Conservation (phyloP, 2,888 invertebrate species). For the Phrixothrix hirtus region DNA sequence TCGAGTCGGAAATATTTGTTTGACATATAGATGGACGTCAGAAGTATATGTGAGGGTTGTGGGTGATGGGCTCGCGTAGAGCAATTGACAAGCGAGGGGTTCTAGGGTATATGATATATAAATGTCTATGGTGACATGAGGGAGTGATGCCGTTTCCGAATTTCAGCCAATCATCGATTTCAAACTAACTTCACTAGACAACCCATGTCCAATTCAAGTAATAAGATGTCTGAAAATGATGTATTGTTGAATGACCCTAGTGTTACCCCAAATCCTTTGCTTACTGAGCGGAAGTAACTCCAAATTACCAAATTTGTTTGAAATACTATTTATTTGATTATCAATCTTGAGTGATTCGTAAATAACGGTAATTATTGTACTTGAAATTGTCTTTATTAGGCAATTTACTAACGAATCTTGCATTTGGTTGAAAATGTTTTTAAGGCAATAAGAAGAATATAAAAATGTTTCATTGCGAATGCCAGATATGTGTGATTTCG, state of each 20-base stretch:
- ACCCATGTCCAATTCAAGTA: conserved; percentile 50
- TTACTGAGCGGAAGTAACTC: conserved; percentile 43
- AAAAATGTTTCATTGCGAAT: conserved; percentile 42
- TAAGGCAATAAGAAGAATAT: conserved; percentile 38
- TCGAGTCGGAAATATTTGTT: conserved; percentile 38
- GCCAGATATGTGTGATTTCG: conserved; percentile 41
- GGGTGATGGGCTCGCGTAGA: conserved; percentile 32
- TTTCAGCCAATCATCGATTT: conserved; percentile 47
- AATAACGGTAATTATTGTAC: too few species aligned
- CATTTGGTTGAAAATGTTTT: conserved; percentile 37
- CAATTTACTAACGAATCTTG: conserved; percentile 34
- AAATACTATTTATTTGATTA: too few species aligned
- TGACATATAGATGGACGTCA: conserved; percentile 30
- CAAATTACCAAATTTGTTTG: too few species aligned
- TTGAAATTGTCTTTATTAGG: too few species aligned
- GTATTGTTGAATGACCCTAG: conserved; percentile 51
- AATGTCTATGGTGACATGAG: conserved; percentile 41
- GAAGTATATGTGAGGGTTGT: conserved; percentile 28
- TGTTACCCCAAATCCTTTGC: conserved; percentile 27
- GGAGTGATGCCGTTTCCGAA: conserved; percentile 42
- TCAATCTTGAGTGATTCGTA: too few species aligned
- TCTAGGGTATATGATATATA: conserved; percentile 39
- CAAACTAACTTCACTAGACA: conserved; percentile 42
- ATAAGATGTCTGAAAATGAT: conserved; percentile 55
- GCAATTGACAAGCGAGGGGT: conserved; percentile 34